Conservation (phyloP, 2,888 invertebrate species). For the Zootermopsis nevadensis region DNA sequence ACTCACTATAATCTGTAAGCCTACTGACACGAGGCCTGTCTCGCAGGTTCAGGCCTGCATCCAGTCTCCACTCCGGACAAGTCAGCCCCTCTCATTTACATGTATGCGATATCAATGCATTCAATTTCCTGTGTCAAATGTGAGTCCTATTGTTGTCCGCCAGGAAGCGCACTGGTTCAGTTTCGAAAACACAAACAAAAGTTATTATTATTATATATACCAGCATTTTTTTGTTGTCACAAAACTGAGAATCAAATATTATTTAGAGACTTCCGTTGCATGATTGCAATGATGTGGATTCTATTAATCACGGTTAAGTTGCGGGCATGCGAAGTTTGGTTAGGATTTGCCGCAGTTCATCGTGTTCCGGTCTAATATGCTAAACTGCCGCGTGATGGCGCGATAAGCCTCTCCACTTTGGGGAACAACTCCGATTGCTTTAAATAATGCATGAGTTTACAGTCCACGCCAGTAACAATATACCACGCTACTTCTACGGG, state of each 20-base stretch:
- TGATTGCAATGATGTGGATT: too few relatives aligned
- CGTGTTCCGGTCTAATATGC: not conserved
- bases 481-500: too few relatives aligned
- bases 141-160: conserved; percentile 3
- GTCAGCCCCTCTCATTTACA: not conserved
- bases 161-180: conserved; percentile 4
- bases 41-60: not conserved
- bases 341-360: not conserved
- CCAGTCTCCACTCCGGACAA: not conserved
- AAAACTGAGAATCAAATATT: conserved; percentile 16
- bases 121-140: conserved; percentile 34
- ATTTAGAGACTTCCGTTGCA: conserved; percentile 11
- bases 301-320: too few relatives aligned
- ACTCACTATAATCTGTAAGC: too few relatives aligned
- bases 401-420: not conserved
- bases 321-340: not conserved
- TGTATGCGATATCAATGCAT: not conserved
- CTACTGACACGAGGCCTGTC: too few relatives aligned
- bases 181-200: conserved; percentile 10
- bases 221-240: not conserved
- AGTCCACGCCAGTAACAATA: not conserved
- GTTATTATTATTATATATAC: not conserved
- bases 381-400: too few relatives aligned
- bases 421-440: not conserved
- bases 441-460: conserved; percentile 26